Percentiles rank a stretch among this genome's conserved stretches.
phyloP scores from a whole-genome alignment of 2,888 invertebrate species.

The Epinotia demarniana region DNA sequence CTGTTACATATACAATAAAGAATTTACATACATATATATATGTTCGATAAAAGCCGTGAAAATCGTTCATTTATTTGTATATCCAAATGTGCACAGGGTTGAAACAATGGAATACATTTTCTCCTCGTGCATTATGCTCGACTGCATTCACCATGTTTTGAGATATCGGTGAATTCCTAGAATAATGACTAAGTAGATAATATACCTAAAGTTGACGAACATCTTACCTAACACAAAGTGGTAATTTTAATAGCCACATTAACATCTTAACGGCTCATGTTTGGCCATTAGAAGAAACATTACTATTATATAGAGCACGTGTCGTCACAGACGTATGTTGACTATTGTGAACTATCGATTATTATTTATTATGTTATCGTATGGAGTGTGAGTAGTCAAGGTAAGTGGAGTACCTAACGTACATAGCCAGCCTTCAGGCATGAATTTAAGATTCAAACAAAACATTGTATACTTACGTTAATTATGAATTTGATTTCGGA shows the following conservation, averaged over 20 bases:
- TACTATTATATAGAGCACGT: background rate
- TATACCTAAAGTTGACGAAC: background rate
- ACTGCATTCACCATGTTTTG: background rate
- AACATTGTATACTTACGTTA: background rate
- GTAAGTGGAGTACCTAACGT: background rate
- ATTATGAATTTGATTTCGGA: no score
- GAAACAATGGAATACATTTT: no score
- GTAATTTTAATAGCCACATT: constrained; percentile 18
- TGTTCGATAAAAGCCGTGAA: no score
- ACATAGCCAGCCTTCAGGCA: background rate
- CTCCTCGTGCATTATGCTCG: no score
- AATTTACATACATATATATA: no score
- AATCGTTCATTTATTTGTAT: no score
- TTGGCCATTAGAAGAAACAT: constrained; percentile 22
- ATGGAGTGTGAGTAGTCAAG: constrained; percentile 1
- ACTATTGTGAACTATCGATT: constrained; percentile 6
- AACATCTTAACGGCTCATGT: background rate
- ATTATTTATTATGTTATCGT: background rate
- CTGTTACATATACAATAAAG: no score
- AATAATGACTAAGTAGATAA: background rate
- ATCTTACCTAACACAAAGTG: background rate
- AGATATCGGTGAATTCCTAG: background rate
- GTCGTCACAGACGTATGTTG: background rate
- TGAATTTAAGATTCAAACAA: background rate
- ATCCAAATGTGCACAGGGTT: no score